These are phyloP conservation scores for Oncorhynchus clarkii DNA, from an alignment of 2,113 vertebrate genomes.

Conservation along the genomic window DNA sequence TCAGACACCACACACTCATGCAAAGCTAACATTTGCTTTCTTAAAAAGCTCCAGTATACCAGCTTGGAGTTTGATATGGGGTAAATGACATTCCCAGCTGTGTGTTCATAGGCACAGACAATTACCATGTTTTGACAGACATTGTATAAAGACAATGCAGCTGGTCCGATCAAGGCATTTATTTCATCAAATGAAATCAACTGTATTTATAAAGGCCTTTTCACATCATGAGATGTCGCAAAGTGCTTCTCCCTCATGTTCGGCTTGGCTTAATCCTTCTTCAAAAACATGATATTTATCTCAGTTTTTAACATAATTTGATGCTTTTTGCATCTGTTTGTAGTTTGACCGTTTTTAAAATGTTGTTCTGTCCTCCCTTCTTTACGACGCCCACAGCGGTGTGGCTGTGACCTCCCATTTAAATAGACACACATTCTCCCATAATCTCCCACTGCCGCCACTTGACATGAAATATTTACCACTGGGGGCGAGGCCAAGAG, in stretches of 20 bases:
- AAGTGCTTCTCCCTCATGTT: background rate
- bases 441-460: slow-evolving; percentile 32
- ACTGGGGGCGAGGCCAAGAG: slow-evolving; percentile 48
- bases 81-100: slow-evolving; percentile 16
- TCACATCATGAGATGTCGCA: too few species aligned
- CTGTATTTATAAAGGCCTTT: too few species aligned
- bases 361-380: slow-evolving; percentile 8
- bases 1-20: slow-evolving; percentile 3
- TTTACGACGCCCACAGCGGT: slow-evolving; percentile 34
- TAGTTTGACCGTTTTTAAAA: slow-evolving; percentile 25
- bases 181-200: background rate
- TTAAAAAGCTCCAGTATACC: slow-evolving; percentile 3
- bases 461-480: slow-evolving; percentile 51
- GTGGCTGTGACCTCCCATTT: slow-evolving; percentile 41
- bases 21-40: slow-evolving; percentile 28
- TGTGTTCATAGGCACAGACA: background rate
- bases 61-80: slow-evolving; percentile 8
- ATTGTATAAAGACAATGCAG: background rate
- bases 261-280: background rate
- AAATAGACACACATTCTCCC: slow-evolving; percentile 58
- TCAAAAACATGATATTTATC: background rate
- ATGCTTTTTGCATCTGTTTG: slow-evolving; percentile 31
- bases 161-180: background rate
- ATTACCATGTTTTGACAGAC: background rate
- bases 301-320: slow-evolving; percentile 6